Evolutionary conservation across 1,140 invertebrate species (phyloP).

Genomic region (Frieseomelitta varia): DNA sequence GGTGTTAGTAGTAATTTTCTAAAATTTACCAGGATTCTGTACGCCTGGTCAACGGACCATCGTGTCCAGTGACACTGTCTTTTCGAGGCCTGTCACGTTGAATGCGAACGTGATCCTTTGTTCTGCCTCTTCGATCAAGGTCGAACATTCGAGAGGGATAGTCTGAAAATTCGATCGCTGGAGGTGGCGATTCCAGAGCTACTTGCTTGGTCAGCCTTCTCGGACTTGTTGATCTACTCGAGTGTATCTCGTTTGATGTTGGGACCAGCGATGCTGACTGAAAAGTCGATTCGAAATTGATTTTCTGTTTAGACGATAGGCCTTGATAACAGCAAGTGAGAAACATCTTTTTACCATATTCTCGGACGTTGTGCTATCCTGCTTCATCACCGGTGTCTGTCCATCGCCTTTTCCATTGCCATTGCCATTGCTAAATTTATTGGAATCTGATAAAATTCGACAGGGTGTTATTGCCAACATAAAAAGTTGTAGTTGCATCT

Average conservation of each 20-base stretch:
- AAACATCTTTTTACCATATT: constrained; percentile 61
- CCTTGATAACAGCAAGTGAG: no score
- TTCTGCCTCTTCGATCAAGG: constrained; percentile 69
- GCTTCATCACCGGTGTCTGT: constrained; percentile 62
- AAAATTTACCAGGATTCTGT: constrained; percentile 74
- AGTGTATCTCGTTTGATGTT: constrained; percentile 69
- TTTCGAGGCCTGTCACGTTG: constrained; percentile 72
- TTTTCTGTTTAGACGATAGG: background rate
- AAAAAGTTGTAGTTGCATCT: background rate
- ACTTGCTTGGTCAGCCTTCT: constrained; percentile 78
- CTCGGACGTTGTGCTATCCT: constrained; percentile 72
- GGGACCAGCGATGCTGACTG: constrained; percentile 68
- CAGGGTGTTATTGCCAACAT: background rate
- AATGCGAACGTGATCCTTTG: constrained; percentile 70
- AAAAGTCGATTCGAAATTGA: background rate
- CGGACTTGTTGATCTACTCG: constrained; percentile 76
- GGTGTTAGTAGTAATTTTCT: background rate
- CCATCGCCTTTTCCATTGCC: constrained; percentile 15
- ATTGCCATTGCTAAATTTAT: constrained; percentile 29
- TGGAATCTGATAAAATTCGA: constrained; percentile 55
- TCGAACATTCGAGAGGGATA: constrained; percentile 71
- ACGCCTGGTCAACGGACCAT: constrained; percentile 65
- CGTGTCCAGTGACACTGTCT: constrained; percentile 55
- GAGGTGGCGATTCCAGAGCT: constrained; percentile 77
- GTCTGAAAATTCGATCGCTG: constrained; percentile 71